These are phyloP conservation scores for Vulpes vulpes DNA, from an alignment of 2,113 vertebrate genomes.

Conservation along the genomic window DNA sequence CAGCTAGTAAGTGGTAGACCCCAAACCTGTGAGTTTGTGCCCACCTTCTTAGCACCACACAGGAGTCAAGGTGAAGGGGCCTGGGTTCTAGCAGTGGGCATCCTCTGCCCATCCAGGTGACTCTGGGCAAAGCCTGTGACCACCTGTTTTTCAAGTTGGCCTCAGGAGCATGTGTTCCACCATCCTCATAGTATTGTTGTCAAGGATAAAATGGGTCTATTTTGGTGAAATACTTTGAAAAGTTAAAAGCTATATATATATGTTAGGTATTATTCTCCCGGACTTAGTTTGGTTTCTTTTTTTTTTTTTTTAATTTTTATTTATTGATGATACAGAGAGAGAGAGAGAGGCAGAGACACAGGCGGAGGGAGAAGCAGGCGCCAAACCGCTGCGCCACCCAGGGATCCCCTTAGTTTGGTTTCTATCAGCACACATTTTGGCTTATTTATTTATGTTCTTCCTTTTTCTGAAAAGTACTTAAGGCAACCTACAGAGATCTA, in stretches of 20 bases:
- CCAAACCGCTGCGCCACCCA: too few species aligned
- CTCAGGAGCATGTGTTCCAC: not conserved
- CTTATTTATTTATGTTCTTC: conserved; percentile 69
- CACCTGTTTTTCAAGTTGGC: not conserved
- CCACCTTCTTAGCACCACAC: not conserved
- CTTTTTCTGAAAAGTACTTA: conserved; percentile 70
- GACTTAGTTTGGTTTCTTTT: conserved; percentile 25
- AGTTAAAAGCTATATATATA: not conserved
- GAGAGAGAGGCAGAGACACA: too few species aligned
- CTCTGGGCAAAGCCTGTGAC: not conserved
- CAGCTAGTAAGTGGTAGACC: not conserved
- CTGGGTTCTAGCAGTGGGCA: not conserved
- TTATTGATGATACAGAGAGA: too few species aligned
- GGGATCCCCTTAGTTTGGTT: conserved; percentile 17
- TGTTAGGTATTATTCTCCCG: not conserved
- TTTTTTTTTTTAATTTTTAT: too few species aligned
- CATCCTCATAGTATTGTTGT: not conserved
- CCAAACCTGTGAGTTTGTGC: not conserved
- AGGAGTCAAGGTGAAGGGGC: not conserved
- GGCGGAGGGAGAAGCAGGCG: too few species aligned
- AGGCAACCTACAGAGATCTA: not conserved
- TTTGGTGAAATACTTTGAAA: conserved; percentile 13
- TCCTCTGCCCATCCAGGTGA: not conserved
- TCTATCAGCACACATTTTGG: conserved; percentile 50
- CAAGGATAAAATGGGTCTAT: not conserved